phyloP scores from a whole-genome alignment of 92 coral and sea anemone genomes.

The Hydrozoanthus gracilis region DNA sequence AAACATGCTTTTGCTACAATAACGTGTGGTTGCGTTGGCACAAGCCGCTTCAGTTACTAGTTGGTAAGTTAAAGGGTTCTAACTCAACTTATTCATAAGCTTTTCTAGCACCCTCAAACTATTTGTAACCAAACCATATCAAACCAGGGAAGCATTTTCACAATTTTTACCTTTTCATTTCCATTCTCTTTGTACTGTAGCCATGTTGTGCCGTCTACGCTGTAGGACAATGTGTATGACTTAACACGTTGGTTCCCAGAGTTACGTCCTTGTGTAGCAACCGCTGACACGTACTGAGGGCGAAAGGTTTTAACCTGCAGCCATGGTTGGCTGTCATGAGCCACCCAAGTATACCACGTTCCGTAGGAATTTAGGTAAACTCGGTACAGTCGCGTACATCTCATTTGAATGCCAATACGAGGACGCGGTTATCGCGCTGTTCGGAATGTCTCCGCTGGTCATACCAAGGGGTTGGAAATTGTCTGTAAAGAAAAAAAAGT shows the following conservation, averaged over 20 bases:
- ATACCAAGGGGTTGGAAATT: background rate
- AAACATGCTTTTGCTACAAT: no score
- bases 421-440: constrained; percentile 20
- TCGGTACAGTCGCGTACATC: background rate
- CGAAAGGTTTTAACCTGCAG: constrained; percentile 1
- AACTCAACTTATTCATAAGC: no score
- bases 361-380: background rate
- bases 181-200: constrained; percentile 16
- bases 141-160: background rate
- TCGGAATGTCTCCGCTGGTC: constrained; percentile 28
- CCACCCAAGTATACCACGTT: background rate
- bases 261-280: constrained; percentile 18
- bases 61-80: no score
- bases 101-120: no score
- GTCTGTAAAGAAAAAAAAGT: background rate
- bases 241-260: background rate
- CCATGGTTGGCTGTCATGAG: background rate
- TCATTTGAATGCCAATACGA: background rate
- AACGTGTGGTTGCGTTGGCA: no score
- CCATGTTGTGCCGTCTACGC: constrained; percentile 11
- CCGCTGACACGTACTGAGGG: constrained; percentile 1
- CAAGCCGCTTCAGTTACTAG: no score
- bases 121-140: no score
- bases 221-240: constrained; percentile 13
- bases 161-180: background rate